Percentiles rank a stretch among this genome's conserved stretches.
These are phyloP conservation scores for Drosophila ogumai DNA, from an alignment of 1,140 invertebrate species.

Conservation along the genomic window DNA sequence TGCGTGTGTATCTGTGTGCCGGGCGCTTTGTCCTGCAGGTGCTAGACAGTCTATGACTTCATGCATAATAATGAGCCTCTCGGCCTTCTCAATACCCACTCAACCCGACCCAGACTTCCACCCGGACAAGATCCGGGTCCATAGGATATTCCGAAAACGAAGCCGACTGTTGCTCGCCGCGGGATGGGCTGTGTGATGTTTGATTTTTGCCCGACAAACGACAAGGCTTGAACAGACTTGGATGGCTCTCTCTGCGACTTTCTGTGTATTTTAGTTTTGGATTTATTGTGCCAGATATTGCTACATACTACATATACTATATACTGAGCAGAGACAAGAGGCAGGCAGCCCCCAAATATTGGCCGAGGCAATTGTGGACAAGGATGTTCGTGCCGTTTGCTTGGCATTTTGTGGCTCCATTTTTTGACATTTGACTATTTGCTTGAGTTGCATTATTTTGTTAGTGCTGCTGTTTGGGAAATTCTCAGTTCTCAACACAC, in stretches of 20 bases:
- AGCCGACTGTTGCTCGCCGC: slow-evolving; percentile 37
- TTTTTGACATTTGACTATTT: slow-evolving; percentile 65
- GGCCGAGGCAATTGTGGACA: slow-evolving; percentile 49
- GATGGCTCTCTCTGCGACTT: slow-evolving; percentile 36
- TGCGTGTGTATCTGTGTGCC: slow-evolving; percentile 26
- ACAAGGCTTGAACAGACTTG: slow-evolving; percentile 22
- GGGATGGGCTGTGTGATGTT: slow-evolving; percentile 40
- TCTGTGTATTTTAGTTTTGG: slow-evolving; percentile 68
- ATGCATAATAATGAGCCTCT: slow-evolving; percentile 77
- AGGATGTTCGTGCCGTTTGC: slow-evolving; percentile 57
- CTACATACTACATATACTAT: slow-evolving; percentile 17
- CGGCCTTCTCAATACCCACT: slow-evolving; percentile 38
- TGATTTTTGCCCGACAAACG: slow-evolving; percentile 47
- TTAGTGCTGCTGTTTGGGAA: slow-evolving; percentile 45
- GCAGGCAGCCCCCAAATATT: slow-evolving; percentile 58
- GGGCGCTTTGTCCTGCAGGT: slow-evolving; percentile 74
- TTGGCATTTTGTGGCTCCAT: slow-evolving; percentile 60
- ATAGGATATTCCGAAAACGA: slow-evolving; percentile 2
- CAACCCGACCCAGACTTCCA: slow-evolving; percentile 14
- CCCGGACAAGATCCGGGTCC: slow-evolving; percentile 1
- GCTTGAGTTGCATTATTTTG: slow-evolving; percentile 68
- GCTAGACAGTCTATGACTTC: slow-evolving; percentile 78
- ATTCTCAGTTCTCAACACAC: not conserved
- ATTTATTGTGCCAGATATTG: slow-evolving; percentile 72
- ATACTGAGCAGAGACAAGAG: slow-evolving; percentile 28